These are phyloP conservation scores for Antechinus flavipes DNA, from an alignment of 2,113 vertebrate species.

Conservation along the genomic window DNA sequence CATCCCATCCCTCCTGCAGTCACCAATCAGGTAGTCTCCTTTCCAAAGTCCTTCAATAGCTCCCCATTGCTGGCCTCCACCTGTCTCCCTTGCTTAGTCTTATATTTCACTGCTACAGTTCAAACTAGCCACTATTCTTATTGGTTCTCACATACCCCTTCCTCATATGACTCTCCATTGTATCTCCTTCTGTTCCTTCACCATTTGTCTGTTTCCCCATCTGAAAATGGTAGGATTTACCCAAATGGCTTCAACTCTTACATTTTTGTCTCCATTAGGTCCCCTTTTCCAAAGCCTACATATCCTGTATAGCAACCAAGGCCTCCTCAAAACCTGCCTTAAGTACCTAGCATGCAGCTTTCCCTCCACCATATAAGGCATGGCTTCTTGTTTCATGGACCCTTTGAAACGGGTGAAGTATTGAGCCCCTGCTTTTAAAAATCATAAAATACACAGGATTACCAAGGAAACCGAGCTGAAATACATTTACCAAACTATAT, in stretches of 20 bases:
- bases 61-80: no score
- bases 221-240: not conserved
- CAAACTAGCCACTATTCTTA: no score
- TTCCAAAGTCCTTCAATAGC: no score
- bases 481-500: no score
- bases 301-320: conserved; percentile 88
- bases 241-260: not conserved
- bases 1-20: no score
- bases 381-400: conserved; percentile 89
- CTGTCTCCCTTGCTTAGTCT: no score
- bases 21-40: no score
- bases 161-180: not conserved
- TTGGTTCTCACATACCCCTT: no score
- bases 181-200: not conserved
- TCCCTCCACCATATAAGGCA: conserved; percentile 86
- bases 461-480: no score
- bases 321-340: conserved; percentile 86
- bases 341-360: conserved; percentile 84
- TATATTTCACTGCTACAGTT: no score
- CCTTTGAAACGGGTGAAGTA: conserved; percentile 90
- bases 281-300: not conserved
- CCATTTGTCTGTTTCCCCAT: no score
- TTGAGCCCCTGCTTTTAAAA: conserved; percentile 73
- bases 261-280: not conserved
- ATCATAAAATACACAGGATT: no score